phyloP scores from a whole-genome alignment of 2,888 invertebrate species.

The Nephrotoma appendiculata region DNA sequence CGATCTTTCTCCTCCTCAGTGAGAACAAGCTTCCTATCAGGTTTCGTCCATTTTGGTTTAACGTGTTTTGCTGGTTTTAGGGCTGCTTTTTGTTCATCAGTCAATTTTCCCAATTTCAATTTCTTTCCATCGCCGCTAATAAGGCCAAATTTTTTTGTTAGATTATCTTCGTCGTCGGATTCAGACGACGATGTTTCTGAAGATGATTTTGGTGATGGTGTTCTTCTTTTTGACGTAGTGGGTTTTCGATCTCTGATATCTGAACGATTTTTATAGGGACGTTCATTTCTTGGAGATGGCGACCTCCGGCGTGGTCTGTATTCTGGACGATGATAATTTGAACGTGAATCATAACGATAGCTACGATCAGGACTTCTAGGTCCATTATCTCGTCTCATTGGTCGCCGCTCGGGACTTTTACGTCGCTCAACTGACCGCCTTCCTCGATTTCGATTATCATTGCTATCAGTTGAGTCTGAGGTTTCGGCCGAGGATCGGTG shows the following conservation, averaged over 20 bases:
- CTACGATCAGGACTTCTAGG: not conserved
- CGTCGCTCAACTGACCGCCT: not conserved
- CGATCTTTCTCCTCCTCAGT: constrained; percentile 53
- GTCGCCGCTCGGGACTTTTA: constrained; percentile 4
- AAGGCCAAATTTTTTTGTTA: constrained; percentile 24
- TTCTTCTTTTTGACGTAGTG: not conserved
- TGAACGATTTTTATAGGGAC: not conserved
- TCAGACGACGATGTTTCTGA: not conserved
- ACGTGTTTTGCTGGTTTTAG: constrained; percentile 3
- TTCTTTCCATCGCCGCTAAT: constrained; percentile 29
- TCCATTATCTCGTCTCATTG: not conserved
- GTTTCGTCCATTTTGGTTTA: constrained; percentile 10
- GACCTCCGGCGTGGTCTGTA: not conserved
- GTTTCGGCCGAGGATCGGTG: not conserved
- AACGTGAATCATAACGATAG: not conserved
- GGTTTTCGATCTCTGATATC: not conserved
- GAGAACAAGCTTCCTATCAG: constrained; percentile 18
- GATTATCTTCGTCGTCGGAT: not conserved
- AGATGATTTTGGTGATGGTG: not conserved
- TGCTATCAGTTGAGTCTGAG: constrained; percentile 1
- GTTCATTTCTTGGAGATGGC: not conserved
- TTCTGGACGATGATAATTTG: not conserved
- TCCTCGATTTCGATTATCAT: constrained; percentile 7
- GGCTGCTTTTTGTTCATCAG: not conserved
- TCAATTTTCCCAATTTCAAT: constrained; percentile 9